Percentiles rank a stretch among this genome's conserved stretches.
Evolutionary conservation across 2,797 vertebrate genomes (phyloP).

Genomic region (Triplophysa yarkandensis): DNA sequence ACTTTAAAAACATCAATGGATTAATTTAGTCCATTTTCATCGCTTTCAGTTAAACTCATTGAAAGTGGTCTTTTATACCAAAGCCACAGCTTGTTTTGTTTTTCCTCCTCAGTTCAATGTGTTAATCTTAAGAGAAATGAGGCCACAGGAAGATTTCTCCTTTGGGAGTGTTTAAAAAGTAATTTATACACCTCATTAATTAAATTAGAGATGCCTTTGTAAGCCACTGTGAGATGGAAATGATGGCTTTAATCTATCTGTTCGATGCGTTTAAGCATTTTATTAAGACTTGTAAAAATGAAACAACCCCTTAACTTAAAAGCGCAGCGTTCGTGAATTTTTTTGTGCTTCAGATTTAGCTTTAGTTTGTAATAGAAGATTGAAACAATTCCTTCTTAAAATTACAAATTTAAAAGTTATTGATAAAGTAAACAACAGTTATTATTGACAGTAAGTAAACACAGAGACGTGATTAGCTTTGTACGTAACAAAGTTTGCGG

Average conservation of each 20-base stretch:
- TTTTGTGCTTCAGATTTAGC: too few species aligned
- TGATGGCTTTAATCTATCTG: slow-evolving; percentile 15
- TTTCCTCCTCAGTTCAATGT: not conserved
- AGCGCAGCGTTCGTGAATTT: not conserved
- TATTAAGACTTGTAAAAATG: not conserved
- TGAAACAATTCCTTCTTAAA: too few species aligned
- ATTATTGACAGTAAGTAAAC: too few species aligned
- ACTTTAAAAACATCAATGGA: not conserved
- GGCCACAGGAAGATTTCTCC: slow-evolving; percentile 4
- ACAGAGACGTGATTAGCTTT: too few species aligned
- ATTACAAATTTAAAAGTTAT: too few species aligned
- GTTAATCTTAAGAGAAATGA: slow-evolving; percentile 11
- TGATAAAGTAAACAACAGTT: too few species aligned
- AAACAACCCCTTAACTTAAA: not conserved
- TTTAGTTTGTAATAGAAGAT: too few species aligned
- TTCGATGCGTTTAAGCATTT: slow-evolving; percentile 6
- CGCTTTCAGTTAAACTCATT: not conserved
- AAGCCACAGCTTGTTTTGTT: not conserved
- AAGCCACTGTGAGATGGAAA: not conserved
- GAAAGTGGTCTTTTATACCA: not conserved
- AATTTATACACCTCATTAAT: slow-evolving; percentile 32
- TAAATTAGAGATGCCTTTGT: slow-evolving; percentile 32
- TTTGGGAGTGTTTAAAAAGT: slow-evolving; percentile 34
- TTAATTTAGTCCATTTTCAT: not conserved
- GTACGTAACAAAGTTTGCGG: too few species aligned